Conservation (phyloP, 2,797 vertebrate species). For the Pteropus rufus region DNA sequence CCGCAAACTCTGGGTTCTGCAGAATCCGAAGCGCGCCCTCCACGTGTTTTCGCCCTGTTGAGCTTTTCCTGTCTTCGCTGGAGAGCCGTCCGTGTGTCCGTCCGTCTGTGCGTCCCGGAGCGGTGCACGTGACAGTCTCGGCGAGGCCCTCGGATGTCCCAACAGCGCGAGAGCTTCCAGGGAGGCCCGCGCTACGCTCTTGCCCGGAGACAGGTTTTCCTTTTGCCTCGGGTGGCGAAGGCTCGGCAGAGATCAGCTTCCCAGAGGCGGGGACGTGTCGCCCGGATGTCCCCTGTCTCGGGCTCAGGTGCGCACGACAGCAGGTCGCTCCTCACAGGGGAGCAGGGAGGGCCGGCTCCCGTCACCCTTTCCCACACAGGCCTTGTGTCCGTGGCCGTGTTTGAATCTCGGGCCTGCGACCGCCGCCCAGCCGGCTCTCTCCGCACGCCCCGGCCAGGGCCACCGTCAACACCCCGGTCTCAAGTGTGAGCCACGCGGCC, state of each 20-base stretch:
- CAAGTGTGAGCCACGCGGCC: background rate
- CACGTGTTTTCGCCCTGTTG: background rate
- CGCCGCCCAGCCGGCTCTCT: too few species aligned
- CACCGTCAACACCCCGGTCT: background rate
- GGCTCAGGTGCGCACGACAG: background rate
- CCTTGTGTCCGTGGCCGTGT: accelerated
- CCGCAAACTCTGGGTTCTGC: background rate
- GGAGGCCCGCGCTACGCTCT: background rate
- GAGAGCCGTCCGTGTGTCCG: background rate
- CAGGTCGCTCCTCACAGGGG: background rate
- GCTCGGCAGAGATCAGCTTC: background rate
- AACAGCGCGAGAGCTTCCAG: background rate
- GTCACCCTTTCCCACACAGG: background rate
- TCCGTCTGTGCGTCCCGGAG: background rate
- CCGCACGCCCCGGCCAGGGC: background rate
- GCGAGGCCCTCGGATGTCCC: background rate
- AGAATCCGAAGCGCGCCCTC: background rate
- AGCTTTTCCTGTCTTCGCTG: background rate
- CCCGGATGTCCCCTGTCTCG: accelerated
- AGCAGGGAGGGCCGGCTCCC: accelerated
- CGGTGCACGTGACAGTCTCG: background rate
- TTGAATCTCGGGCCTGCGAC: background rate
- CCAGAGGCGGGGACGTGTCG: background rate
- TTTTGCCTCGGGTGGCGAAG: too few species aligned
- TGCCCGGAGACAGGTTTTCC: background rate